A percentile compares a stretch with the other conserved stretches of the same genome.
Evolutionary conservation across 2,888 invertebrate genomes (phyloP).

Genomic region (Helicoverpa assulta): DNA sequence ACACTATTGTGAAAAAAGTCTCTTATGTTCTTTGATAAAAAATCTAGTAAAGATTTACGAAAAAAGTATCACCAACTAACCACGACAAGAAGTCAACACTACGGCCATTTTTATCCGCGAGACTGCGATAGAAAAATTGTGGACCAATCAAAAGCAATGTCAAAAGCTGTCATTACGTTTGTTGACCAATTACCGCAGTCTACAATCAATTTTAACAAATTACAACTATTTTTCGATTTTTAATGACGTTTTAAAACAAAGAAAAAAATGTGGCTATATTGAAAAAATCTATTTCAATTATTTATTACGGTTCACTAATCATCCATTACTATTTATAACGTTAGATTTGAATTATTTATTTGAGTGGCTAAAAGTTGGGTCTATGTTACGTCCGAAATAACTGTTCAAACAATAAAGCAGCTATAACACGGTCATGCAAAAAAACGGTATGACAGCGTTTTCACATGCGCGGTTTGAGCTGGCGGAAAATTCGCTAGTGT

Average conservation of each 20-base stretch:
- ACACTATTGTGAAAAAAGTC: constrained; percentile 59
- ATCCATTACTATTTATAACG: no score
- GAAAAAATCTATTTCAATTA: constrained; percentile 22
- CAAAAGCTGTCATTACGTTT: constrained; percentile 33
- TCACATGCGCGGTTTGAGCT: no score
- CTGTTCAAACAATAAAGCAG: no score
- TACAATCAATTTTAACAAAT: constrained; percentile 51
- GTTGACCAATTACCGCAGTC: constrained; percentile 59
- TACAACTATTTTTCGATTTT: constrained; percentile 44
- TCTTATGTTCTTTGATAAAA: constrained; percentile 65
- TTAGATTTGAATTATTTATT: no score
- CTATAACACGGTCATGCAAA: no score
- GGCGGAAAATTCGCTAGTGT: no score
- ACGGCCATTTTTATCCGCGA: constrained; percentile 90
- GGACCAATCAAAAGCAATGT: constrained; percentile 69
- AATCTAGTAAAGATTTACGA: constrained; percentile 72
- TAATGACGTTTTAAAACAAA: constrained; percentile 22
- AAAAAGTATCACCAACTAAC: constrained; percentile 73
- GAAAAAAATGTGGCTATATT: constrained; percentile 38
- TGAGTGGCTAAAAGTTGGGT: no score
- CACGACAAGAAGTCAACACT: constrained; percentile 81
- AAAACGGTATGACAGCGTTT: no score
- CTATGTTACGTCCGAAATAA: no score
- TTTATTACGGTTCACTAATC: constrained; percentile 18
- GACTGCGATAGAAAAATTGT: constrained; percentile 66